Conservation (phyloP, 1,140 invertebrate genomes). For the Meloidogyne exigua region DNA sequence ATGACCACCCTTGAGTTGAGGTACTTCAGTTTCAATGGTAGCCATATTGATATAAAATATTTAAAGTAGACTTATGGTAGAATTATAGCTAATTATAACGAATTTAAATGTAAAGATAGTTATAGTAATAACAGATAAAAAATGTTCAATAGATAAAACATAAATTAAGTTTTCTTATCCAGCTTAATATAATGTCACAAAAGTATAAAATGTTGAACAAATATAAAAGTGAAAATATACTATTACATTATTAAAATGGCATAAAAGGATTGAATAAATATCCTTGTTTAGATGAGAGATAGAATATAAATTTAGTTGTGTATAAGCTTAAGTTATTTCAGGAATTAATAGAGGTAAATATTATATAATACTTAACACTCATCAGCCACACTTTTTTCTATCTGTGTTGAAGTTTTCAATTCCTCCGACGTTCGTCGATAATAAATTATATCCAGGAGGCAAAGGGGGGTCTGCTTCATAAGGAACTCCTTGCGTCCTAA, state of each 20-base stretch:
- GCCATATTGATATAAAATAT: background rate
- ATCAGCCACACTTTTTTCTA: background rate
- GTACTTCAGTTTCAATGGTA: background rate
- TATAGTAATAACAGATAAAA: background rate
- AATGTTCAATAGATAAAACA: background rate
- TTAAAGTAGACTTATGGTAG: too few species aligned
- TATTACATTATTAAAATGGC: background rate
- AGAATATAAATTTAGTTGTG: too few species aligned
- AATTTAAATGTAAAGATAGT: too few species aligned
- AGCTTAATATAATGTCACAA: background rate
- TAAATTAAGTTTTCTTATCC: background rate
- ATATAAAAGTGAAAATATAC: background rate
- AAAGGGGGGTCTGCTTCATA: background rate
- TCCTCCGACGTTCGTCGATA: background rate
- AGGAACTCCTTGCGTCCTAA: background rate
- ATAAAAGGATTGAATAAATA: background rate
- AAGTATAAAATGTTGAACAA: background rate
- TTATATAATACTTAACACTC: too few species aligned
- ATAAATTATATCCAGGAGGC: background rate
- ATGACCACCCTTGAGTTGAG: constrained; percentile 36
- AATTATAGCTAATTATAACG: background rate
- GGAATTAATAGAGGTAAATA: too few species aligned
- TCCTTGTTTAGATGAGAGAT: background rate
- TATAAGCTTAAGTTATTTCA: background rate
- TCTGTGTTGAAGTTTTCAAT: background rate